Evolutionary conservation across 2,797 vertebrate genomes (phyloP).

Genomic region (Kryptolebias ocellatus): DNA sequence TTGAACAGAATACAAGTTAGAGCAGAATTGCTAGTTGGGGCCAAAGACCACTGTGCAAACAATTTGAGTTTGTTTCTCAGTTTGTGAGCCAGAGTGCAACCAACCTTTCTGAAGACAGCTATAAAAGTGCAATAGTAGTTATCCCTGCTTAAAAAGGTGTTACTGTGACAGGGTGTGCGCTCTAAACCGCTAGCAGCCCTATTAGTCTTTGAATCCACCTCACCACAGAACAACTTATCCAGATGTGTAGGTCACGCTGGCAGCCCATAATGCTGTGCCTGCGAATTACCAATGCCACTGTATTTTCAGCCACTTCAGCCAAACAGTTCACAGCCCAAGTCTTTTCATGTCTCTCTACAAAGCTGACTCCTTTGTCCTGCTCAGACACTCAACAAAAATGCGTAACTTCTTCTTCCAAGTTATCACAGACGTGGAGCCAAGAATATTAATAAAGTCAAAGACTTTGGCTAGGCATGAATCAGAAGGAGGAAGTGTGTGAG

Average conservation of each 20-base stretch:
- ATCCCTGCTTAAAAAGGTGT: slow-evolving; percentile 71
- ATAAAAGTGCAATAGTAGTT: slow-evolving; percentile 64
- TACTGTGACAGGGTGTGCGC: slow-evolving; percentile 65
- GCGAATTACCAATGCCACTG: slow-evolving; percentile 59
- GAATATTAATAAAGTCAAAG: slow-evolving; percentile 74
- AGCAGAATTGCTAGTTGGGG: slow-evolving; percentile 49
- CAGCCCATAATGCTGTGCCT: slow-evolving; percentile 58
- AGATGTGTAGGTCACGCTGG: slow-evolving; percentile 69
- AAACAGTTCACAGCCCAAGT: slow-evolving; percentile 36
- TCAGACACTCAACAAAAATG: slow-evolving; percentile 60
- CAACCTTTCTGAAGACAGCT: slow-evolving; percentile 35
- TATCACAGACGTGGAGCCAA: slow-evolving; percentile 72
- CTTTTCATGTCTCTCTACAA: slow-evolving; percentile 57
- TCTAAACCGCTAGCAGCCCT: slow-evolving; percentile 58
- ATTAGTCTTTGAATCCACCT: slow-evolving; percentile 64
- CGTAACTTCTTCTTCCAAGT: slow-evolving; percentile 57
- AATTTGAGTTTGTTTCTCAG: slow-evolving; percentile 29
- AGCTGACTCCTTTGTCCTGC: slow-evolving; percentile 49
- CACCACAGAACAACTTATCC: slow-evolving; percentile 70
- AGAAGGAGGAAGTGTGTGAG: slow-evolving; percentile 42
- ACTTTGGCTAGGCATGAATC: slow-evolving; percentile 79
- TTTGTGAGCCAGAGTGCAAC: slow-evolving; percentile 43
- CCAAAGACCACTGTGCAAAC: slow-evolving; percentile 53
- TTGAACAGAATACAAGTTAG: slow-evolving; percentile 55
- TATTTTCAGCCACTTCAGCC: slow-evolving; percentile 50